These are phyloP conservation scores for Acanthosepion pharaonis DNA, from an alignment of 2,888 invertebrate genomes.

Conservation along the genomic window DNA sequence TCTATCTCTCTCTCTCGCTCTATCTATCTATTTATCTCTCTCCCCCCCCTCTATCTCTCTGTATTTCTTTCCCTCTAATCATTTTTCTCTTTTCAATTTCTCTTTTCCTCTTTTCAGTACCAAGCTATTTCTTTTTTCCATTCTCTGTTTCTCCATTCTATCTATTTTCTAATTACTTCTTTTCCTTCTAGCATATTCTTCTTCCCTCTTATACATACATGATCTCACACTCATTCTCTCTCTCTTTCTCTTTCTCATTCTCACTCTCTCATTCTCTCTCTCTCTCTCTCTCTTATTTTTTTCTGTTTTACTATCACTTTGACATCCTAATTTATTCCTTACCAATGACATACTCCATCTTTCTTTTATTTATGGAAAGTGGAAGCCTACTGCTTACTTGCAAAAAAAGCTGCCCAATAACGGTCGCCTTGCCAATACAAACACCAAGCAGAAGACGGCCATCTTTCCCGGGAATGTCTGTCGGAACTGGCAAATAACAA, in stretches of 20 bases:
- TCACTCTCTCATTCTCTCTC: neutral
- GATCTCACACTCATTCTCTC: neutral
- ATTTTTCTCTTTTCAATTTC: neutral
- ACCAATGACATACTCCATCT: neutral
- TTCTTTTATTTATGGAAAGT: neutral
- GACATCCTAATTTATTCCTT: neutral
- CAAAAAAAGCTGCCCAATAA: neutral
- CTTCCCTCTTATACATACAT: neutral
- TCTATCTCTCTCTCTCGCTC: neutral
- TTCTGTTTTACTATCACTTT: neutral
- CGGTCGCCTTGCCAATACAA: conserved; percentile 11
- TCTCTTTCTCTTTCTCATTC: neutral
- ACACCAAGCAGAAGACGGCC: conserved; percentile 11
- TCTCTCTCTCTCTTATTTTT: neutral
- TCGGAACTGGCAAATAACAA: conserved; percentile 25
- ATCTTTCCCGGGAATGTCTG: conserved; percentile 12
- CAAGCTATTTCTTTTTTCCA: neutral
- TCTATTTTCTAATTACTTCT: neutral
- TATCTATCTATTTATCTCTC: neutral
- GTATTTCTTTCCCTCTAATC: neutral
- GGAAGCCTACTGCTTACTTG: neutral
- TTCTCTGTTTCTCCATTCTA: neutral
- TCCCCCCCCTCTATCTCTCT: neutral
- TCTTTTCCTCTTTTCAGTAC: neutral
- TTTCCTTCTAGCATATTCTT: neutral